Conservation (phyloP, 1,140 invertebrate genomes). For the Protaetia brevitarsis region DNA sequence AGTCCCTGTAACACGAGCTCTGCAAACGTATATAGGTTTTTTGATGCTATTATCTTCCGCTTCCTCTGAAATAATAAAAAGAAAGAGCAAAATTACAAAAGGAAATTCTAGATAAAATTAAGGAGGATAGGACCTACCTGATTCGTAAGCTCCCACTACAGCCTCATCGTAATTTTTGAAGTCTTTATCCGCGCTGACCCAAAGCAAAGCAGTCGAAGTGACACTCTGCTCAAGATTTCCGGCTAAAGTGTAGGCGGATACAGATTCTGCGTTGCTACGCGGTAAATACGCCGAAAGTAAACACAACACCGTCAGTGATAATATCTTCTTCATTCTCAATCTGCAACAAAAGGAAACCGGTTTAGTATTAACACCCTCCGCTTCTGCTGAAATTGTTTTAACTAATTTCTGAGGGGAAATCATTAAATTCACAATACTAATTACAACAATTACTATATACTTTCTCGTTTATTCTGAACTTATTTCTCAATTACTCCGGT, state of each 20-base stretch:
- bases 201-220: slow-evolving; percentile 50
- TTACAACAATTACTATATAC: too few relatives aligned
- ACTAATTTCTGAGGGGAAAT: too few relatives aligned
- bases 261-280: neutral
- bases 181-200: slow-evolving; percentile 40
- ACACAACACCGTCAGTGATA: neutral
- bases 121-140: too few relatives aligned
- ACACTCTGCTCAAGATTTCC: slow-evolving; percentile 47
- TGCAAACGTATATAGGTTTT: slow-evolving; percentile 67
- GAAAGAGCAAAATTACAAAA: slow-evolving; percentile 3
- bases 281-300: neutral
- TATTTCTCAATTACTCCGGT: neutral
- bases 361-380: too few relatives aligned
- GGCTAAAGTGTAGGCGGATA: slow-evolving; percentile 34
- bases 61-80: slow-evolving; percentile 38
- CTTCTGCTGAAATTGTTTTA: too few relatives aligned
- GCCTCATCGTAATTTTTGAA: slow-evolving; percentile 42
- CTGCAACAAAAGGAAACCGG: neutral
- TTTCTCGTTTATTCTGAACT: neutral
- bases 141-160: slow-evolving; percentile 47
- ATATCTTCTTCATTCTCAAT: slow-evolving; percentile 15
- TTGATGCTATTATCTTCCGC: slow-evolving; percentile 29
- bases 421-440: too few relatives aligned
- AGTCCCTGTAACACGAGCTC: slow-evolving; percentile 64
- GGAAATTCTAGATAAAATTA: neutral